Evolutionary conservation across 2,888 invertebrate species (phyloP).

Genomic region (Epicampocera succincta): DNA sequence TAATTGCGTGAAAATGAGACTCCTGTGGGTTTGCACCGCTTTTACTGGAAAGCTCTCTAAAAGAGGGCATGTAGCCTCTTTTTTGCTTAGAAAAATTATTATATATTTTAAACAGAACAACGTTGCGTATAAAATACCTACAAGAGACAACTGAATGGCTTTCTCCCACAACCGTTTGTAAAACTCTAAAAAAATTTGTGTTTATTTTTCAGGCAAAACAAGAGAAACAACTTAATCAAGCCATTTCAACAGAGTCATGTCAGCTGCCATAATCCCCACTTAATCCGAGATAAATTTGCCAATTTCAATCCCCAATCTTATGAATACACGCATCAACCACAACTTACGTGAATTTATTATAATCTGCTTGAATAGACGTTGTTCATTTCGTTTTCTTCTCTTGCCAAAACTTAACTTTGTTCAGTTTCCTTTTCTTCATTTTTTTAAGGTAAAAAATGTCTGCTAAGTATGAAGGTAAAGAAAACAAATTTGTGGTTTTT

Average conservation of each 20-base stretch:
- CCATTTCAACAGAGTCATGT: constrained; percentile 77
- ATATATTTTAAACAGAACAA: no score
- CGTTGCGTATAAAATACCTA: no score
- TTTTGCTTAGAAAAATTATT: no score
- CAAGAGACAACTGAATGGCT: no score
- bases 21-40: no score
- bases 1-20: no score
- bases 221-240: constrained; percentile 72
- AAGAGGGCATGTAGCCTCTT: no score
- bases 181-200: neutral
- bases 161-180: no score
- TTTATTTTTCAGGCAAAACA: neutral
- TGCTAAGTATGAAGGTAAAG: constrained; percentile 46
- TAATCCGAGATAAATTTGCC: constrained; percentile 77
- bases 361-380: constrained; percentile 48
- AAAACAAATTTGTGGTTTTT: constrained; percentile 64
- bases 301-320: constrained; percentile 67
- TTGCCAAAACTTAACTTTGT: constrained; percentile 4
- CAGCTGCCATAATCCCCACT: constrained; percentile 77
- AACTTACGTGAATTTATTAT: constrained; percentile 34
- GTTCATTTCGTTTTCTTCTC: constrained; percentile 17
- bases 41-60: no score
- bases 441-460: constrained; percentile 26
- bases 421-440: neutral
- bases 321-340: constrained; percentile 50